A percentile compares a stretch with the other conserved stretches of the same genome.
These are phyloP conservation scores for Forbesichthys agassizii DNA, from an alignment of 2,113 vertebrate species.

Conservation along the genomic window DNA sequence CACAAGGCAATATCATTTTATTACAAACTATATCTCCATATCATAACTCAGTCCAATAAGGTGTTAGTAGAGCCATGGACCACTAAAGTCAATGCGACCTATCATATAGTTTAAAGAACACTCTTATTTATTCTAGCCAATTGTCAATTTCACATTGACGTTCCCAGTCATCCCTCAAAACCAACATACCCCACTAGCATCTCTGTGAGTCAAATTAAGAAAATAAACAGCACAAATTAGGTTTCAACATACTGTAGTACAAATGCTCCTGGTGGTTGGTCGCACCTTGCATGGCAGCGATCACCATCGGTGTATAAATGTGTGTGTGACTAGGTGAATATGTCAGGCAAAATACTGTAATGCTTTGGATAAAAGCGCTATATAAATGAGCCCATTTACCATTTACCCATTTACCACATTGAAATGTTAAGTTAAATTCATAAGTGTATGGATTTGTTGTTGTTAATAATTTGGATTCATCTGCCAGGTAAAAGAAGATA, in stretches of 20 bases:
- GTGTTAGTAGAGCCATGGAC: neutral
- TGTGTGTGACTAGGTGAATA: too few relatives aligned
- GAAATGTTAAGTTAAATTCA: neutral
- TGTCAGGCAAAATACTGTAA: too few relatives aligned
- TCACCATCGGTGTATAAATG: too few relatives aligned
- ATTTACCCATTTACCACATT: neutral
- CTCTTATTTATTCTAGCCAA: slow-evolving; percentile 38
- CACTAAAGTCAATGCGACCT: slow-evolving; percentile 14
- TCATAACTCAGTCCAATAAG: neutral
- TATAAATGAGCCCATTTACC: too few relatives aligned
- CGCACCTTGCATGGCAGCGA: too few relatives aligned
- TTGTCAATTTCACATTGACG: slow-evolving; percentile 55
- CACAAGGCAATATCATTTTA: too few relatives aligned
- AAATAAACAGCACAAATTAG: slow-evolving; percentile 16
- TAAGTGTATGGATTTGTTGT: slow-evolving; percentile 24
- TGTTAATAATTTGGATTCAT: slow-evolving; percentile 36
- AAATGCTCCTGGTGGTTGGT: too few relatives aligned
- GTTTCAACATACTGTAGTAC: too few relatives aligned
- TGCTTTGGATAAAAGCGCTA: too few relatives aligned
- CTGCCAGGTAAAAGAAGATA: slow-evolving; percentile 20
- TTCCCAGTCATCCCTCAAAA: slow-evolving; percentile 43
- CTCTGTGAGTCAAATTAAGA: slow-evolving; percentile 33
- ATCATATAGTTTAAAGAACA: slow-evolving; percentile 26
- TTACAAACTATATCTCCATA: neutral
- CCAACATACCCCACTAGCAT: slow-evolving; percentile 49